Base-by-base conservation (phyloP, 2,888 invertebrate genomes). In the Epistrophe grossulariae region DNA sequence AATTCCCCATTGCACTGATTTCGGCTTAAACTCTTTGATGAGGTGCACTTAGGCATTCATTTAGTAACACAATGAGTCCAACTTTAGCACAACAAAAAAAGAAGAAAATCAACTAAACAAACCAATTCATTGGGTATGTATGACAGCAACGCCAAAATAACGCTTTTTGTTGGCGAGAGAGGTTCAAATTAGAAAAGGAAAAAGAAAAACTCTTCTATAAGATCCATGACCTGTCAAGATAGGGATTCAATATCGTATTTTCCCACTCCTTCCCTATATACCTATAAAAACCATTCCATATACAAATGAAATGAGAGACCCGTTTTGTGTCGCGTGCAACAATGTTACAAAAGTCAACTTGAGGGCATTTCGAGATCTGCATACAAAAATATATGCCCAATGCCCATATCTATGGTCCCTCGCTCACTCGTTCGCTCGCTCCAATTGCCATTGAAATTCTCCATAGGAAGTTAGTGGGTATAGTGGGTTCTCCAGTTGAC, bases 91-190 rank as follows among this genome's bases (percentile, higher is more conserved):
- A 72, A 4, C 2, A 45, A 77, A 24, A 24, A 24, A 24, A 24
- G 3, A 24, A 24, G 3, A 24, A 79, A 62, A 35, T n/a, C 17
- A 40, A 52, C 50, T 31, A 43, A 35, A 8, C 28, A 48, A 35
- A 35, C 74, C 68, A 73, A 48, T 84, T 84, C 79, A 81, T 81
- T 80, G 80, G 50, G 35, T 71, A 84, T 84, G 84, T 84, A 66
- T 38, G 80, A 35, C 80, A 79, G 68, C 48, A 31, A 17, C 35
- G 45, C 78, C 38, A 55, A 82, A 62, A 71, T 48, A 79, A 72
- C 70, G 78, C 24, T 40, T 24, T 24, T 24, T 24, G 24, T 24
- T 31, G 31, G 31, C 31, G 31, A 6, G n/a, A 15, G 9, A 43
- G 24, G 59, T 28, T 76, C 10, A 62, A 79, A 84, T 60, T 71